Conservation (phyloP, 2,888 invertebrate genomes). For the Tetheella fluctuosa region DNA sequence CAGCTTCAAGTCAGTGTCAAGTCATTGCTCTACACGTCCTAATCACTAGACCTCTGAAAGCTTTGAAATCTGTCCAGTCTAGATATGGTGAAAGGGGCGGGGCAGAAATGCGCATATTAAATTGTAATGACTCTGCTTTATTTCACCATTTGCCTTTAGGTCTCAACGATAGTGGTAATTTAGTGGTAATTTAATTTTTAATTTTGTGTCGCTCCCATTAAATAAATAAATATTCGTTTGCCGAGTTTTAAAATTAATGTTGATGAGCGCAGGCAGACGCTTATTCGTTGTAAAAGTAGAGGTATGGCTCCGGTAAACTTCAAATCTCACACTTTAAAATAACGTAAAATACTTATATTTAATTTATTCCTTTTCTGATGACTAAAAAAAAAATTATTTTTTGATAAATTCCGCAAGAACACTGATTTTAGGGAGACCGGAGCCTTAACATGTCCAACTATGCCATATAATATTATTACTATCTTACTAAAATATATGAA, state of each 20-base stretch:
- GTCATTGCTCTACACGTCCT: background rate
- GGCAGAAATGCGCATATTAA: background rate
- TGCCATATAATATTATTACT: too few species aligned
- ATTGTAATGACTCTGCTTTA: background rate
- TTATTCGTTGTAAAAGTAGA: background rate
- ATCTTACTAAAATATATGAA: background rate
- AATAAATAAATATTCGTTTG: background rate
- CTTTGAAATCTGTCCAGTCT: background rate
- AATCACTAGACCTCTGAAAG: background rate
- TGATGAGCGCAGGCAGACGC: background rate
- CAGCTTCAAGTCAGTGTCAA: slow-evolving; percentile 89
- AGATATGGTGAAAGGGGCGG: background rate
- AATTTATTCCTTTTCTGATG: too few species aligned
- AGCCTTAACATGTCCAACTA: too few species aligned
- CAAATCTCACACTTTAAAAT: too few species aligned
- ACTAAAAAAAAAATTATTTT: too few species aligned
- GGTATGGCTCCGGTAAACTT: too few species aligned
- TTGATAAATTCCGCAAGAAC: too few species aligned
- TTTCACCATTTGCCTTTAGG: background rate
- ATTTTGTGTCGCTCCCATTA: background rate
- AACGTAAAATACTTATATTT: too few species aligned
- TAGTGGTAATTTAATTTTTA: too few species aligned
- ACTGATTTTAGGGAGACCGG: too few species aligned
- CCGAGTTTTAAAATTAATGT: background rate
- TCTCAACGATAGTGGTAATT: background rate